Conservation (phyloP, 2,888 invertebrate genomes). For the Eupithecia exiguata region DNA sequence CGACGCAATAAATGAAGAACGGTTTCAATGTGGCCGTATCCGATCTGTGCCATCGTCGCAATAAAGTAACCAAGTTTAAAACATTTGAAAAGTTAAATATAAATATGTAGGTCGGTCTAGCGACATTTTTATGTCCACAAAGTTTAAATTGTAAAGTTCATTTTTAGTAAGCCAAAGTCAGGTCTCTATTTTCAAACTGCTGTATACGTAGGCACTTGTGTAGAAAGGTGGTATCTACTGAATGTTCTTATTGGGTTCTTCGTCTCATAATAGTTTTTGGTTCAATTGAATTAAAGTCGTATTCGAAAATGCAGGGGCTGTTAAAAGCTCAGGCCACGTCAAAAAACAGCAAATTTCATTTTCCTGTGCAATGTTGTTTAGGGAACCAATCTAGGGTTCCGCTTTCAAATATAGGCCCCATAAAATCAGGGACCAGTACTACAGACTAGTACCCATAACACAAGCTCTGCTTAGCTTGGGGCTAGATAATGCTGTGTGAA, state of each 20-base stretch:
- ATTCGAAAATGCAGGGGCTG: not conserved
- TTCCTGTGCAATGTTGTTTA: not conserved
- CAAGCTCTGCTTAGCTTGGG: no score
- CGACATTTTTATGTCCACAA: not conserved
- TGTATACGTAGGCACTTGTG: not conserved
- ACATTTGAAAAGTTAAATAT: no score
- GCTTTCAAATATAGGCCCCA: not conserved
- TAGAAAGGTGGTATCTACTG: not conserved
- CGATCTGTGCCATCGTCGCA: no score
- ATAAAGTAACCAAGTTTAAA: no score
- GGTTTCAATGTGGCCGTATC: no score
- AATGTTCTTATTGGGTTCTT: not conserved
- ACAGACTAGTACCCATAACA: no score
- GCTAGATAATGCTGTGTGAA: no score
- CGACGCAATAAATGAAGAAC: no score
- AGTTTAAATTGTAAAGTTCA: not conserved
- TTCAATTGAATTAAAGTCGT: not conserved
- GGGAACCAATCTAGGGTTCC: not conserved
- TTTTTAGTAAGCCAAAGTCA: not conserved
- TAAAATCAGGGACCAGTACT: no score
- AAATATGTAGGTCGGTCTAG: not conserved
- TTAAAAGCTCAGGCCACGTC: not conserved
- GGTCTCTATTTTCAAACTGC: not conserved
- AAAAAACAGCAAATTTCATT: slow-evolving; percentile 1
- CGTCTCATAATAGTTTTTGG: not conserved